A percentile compares a stretch with the other conserved stretches of the same genome.
phyloP scores from a whole-genome alignment of 2,797 vertebrate species.

The Todus mexicanus region DNA sequence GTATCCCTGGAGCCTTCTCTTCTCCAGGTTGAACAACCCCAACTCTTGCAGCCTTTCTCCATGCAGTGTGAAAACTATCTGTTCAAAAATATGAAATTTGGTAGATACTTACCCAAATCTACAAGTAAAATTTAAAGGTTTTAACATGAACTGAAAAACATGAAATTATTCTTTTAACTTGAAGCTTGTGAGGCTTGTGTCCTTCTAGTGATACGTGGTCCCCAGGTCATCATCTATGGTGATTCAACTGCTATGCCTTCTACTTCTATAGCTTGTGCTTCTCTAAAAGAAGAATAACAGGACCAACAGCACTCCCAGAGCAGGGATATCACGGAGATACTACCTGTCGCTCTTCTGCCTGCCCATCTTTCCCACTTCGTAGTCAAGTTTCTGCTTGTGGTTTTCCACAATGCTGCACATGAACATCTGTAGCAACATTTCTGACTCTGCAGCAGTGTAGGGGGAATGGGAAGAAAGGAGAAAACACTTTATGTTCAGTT shows the following conservation, averaged over 20 bases:
- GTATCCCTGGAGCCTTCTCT: background rate
- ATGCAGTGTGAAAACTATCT: background rate
- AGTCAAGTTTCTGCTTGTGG: background rate
- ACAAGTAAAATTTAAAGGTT: background rate
- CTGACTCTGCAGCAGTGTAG: background rate
- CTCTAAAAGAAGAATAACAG: background rate
- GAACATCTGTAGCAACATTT: background rate
- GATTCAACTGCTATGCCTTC: background rate
- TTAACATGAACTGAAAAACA: background rate
- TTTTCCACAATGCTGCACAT: background rate
- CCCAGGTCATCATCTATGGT: background rate
- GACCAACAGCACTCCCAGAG: background rate
- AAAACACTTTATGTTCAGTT: background rate
- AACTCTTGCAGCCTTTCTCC: background rate
- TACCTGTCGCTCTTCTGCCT: background rate
- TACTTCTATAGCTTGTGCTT: background rate
- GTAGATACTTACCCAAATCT: background rate
- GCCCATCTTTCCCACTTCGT: background rate
- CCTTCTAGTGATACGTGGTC: background rate
- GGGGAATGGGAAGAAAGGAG: background rate
- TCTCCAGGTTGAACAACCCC: background rate
- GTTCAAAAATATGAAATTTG: background rate
- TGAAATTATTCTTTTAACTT: background rate
- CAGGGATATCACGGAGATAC: background rate
- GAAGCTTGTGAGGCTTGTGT: background rate